These are phyloP conservation scores for Lysandra bellargus DNA, from an alignment of 2,888 invertebrate genomes.

Conservation along the genomic window DNA sequence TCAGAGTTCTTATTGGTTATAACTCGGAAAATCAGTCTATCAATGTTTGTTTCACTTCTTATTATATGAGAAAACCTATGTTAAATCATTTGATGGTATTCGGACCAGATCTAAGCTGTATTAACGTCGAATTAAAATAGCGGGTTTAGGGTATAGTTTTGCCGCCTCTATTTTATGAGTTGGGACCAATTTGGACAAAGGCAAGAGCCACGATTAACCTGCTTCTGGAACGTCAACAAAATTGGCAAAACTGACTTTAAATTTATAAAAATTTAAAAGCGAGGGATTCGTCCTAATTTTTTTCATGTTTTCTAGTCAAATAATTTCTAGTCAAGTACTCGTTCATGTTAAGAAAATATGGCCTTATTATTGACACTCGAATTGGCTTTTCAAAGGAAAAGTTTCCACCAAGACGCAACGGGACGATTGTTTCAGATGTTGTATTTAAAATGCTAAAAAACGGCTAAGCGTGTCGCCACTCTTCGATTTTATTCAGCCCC, in stretches of 20 bases:
- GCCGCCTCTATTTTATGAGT: conserved; percentile 57
- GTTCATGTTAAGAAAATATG: conserved; percentile 2
- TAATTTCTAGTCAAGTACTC: neutral
- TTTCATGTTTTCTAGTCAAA: conserved; percentile 10
- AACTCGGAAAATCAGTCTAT: too few relatives aligned
- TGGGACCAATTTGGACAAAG: conserved; percentile 67
- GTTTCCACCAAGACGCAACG: neutral
- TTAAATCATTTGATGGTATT: too few relatives aligned
- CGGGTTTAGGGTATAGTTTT: conserved; percentile 9
- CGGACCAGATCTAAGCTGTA: neutral
- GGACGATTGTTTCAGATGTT: neutral
- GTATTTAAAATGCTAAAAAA: too few relatives aligned
- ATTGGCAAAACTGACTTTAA: neutral
- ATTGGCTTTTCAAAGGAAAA: neutral
- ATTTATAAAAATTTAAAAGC: neutral
- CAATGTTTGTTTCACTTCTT: too few relatives aligned
- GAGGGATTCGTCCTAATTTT: neutral
- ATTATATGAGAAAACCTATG: too few relatives aligned
- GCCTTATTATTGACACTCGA: neutral
- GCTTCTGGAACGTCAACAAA: conserved; percentile 1
- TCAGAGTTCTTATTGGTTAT: too few relatives aligned
- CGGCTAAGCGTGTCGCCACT: too few relatives aligned
- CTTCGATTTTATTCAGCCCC: too few relatives aligned
- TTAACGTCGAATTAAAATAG: neutral
- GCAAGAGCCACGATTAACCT: conserved; percentile 27